Evolutionary conservation across 2,113 vertebrate species (phyloP).

Genomic region (Tretioscincus oriximinensis): DNA sequence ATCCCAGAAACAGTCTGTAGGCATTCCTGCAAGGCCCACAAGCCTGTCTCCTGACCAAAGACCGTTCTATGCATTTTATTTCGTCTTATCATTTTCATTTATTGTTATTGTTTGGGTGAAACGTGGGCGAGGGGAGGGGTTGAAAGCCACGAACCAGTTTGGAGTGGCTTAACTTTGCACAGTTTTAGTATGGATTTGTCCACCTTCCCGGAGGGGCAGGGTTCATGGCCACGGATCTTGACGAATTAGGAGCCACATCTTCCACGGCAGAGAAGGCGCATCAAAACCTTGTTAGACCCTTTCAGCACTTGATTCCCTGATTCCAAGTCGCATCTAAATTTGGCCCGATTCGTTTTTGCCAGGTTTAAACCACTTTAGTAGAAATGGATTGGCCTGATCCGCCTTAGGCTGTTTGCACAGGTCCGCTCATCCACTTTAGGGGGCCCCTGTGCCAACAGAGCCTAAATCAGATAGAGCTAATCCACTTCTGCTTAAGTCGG

Average conservation of each 20-base stretch:
- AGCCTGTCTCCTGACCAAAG: conserved; percentile 57
- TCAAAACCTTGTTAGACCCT: too few species aligned
- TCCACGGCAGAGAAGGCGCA: not conserved
- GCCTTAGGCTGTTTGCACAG: too few species aligned
- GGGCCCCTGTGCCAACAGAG: too few species aligned
- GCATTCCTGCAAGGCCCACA: not conserved
- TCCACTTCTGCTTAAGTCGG: too few species aligned
- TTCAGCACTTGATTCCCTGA: too few species aligned
- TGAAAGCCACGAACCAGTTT: not conserved
- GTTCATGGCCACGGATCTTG: not conserved
- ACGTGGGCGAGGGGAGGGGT: accelerated
- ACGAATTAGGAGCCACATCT: not conserved
- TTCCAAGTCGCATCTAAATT: too few species aligned
- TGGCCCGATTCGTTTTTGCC: too few species aligned
- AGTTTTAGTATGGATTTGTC: too few species aligned
- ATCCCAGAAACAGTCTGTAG: not conserved
- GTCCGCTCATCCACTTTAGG: too few species aligned
- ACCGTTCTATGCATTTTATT: conserved; percentile 59
- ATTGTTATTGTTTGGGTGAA: not conserved
- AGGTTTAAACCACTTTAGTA: too few species aligned
- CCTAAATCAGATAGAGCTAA: too few species aligned
- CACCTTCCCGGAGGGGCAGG: not conserved
- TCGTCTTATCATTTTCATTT: not conserved
- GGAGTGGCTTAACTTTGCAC: not conserved
- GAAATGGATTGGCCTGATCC: too few species aligned